phyloP scores from a whole-genome alignment of 2,888 invertebrate species.

The Microdon myrmicae region DNA sequence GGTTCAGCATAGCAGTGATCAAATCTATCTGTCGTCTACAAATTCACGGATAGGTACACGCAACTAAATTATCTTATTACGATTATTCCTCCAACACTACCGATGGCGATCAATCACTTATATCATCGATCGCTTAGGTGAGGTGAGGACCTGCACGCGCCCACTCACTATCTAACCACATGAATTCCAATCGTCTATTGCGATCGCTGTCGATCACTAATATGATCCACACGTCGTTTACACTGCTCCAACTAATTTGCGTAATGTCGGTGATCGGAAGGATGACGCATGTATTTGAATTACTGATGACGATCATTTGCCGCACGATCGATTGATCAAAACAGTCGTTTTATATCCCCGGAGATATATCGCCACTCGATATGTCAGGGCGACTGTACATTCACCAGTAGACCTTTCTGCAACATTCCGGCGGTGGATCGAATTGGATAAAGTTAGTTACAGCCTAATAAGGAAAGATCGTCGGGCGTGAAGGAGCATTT shows the following conservation, averaged over 20 bases:
- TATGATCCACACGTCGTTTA: no score
- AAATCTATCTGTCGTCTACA: conserved; percentile 41
- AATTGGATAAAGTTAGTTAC: no score
- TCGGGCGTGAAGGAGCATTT: no score
- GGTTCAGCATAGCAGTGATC: conserved; percentile 31
- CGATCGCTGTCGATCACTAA: conserved; percentile 35
- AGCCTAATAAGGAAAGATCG: no score
- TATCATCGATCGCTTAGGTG: conserved; percentile 43
- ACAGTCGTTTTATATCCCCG: no score
- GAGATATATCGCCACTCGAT: no score
- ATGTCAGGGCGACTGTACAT: no score
- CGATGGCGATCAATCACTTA: conserved; percentile 44
- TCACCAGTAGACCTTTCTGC: no score
- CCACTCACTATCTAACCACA: conserved; percentile 27
- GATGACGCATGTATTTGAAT: conserved; percentile 44
- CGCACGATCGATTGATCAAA: no score
- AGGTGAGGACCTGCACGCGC: conserved; percentile 42
- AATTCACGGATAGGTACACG: conserved; percentile 14
- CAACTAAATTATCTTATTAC: conserved; percentile 38
- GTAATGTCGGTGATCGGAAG: conserved; percentile 45
- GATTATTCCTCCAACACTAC: conserved; percentile 23
- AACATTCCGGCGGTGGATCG: no score
- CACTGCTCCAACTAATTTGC: conserved; percentile 43
- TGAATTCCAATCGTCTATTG: conserved; percentile 45
- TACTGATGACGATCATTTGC: conserved; percentile 26